Percentiles rank a stretch among this genome's conserved stretches.
These are phyloP conservation scores for Acipenser ruthenus DNA, from an alignment of 2,797 vertebrate species.

Conservation along the genomic window DNA sequence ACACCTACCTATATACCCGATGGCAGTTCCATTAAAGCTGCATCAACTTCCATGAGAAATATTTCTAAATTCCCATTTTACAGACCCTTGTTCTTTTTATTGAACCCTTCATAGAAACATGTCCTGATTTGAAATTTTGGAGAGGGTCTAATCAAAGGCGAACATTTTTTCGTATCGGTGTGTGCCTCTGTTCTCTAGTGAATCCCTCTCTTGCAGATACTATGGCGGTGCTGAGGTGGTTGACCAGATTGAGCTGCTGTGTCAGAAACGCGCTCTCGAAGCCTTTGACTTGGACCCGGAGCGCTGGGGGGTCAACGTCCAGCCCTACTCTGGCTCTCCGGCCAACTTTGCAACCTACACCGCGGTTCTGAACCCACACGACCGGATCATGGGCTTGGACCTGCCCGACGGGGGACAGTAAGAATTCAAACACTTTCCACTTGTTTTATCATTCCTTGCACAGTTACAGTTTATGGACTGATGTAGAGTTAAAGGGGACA, in stretches of 20 bases:
- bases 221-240: constrained; percentile 88
- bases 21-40: too few species aligned
- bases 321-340: constrained; percentile 89
- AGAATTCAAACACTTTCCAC: constrained; percentile 29
- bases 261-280: constrained; percentile 79
- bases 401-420: constrained; percentile 91
- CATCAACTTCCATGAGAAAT: too few species aligned
- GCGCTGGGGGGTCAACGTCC: constrained; percentile 85
- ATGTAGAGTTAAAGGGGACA: too few species aligned
- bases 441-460: too few species aligned
- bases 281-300: constrained; percentile 82
- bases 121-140: too few species aligned
- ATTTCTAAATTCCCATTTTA: too few species aligned
- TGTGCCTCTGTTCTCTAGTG: neutral
- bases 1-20: too few species aligned
- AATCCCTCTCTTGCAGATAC: constrained; percentile 56
- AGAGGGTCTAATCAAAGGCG: too few species aligned
- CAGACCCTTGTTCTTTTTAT: too few species aligned
- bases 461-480: too few species aligned
- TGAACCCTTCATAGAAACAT: too few species aligned
- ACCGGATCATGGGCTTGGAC: constrained; percentile 93
- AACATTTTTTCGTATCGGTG: neutral
- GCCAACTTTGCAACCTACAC: constrained; percentile 90
- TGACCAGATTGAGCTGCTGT: constrained; percentile 85
- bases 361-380: constrained; percentile 81